These are phyloP conservation scores for Ciconia nigra DNA, from an alignment of 2,797 vertebrate species.

Conservation along the genomic window DNA sequence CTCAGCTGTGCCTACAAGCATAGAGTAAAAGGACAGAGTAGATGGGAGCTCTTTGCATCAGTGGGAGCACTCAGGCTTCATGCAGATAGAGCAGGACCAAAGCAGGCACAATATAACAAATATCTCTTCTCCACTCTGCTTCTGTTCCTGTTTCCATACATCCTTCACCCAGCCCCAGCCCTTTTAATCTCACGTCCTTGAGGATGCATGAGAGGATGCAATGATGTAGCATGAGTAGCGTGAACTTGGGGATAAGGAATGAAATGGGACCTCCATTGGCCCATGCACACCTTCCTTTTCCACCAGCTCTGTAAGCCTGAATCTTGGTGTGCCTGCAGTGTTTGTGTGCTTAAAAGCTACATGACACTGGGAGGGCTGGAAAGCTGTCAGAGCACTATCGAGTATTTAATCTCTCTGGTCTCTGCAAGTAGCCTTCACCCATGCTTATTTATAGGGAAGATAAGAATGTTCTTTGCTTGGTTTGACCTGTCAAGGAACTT, in stretches of 20 bases:
- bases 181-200: background rate
- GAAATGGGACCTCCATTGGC: background rate
- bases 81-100: background rate
- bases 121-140: background rate
- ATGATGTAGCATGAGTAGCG: fast-evolving
- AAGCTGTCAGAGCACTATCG: background rate
- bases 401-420: background rate
- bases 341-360: background rate
- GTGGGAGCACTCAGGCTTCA: background rate
- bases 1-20: background rate
- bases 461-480: background rate
- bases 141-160: background rate
- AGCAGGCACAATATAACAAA: background rate
- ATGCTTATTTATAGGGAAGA: background rate
- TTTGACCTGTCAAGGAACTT: background rate
- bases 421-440: background rate
- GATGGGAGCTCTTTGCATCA: background rate
- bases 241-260: background rate
- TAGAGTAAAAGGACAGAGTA: background rate
- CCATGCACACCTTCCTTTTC: background rate
- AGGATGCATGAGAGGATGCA: background rate
- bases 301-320: background rate
- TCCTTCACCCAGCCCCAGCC: background rate
- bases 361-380: background rate
- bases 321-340: background rate